These are phyloP conservation scores for Phasia obesa DNA, from an alignment of 2,888 invertebrate species.

Conservation along the genomic window DNA sequence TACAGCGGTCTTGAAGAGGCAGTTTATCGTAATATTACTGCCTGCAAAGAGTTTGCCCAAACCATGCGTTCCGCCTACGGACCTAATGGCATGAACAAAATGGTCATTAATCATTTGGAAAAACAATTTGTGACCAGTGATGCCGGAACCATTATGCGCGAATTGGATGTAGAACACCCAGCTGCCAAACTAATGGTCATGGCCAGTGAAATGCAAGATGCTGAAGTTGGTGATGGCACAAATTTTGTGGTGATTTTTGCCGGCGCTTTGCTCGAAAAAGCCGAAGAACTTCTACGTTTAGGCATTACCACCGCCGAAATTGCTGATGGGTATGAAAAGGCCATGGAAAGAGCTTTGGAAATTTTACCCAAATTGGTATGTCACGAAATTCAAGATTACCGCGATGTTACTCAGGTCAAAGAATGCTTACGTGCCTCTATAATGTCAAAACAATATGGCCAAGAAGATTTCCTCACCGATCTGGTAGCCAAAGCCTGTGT, in stretches of 20 bases:
- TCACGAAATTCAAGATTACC: slow-evolving; percentile 88
- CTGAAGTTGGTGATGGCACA: slow-evolving; percentile 99
- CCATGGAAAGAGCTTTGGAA: slow-evolving; percentile 93
- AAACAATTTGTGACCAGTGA: slow-evolving; percentile 99
- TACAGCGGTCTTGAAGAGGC: slow-evolving; percentile 98
- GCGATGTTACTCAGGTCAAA: slow-evolving; percentile 87
- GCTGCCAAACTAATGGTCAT: slow-evolving; percentile 98
- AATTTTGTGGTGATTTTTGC: slow-evolving; percentile 98
- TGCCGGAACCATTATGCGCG: slow-evolving; percentile 98
- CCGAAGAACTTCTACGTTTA: slow-evolving; percentile 95
- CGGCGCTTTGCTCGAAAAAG: slow-evolving; percentile 94
- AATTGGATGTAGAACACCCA: slow-evolving; percentile 98
- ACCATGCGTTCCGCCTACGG: slow-evolving; percentile 98
- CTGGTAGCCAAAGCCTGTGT: slow-evolving; percentile 95
- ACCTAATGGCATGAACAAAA: slow-evolving; percentile 99
- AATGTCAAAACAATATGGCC: slow-evolving; percentile 99
- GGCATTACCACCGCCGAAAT: slow-evolving; percentile 99
- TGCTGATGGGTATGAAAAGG: slow-evolving; percentile 96
- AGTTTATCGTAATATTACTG: slow-evolving; percentile 96
- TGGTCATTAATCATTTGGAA: slow-evolving; percentile 99
- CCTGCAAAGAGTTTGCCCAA: slow-evolving; percentile 97
- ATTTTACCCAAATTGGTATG: slow-evolving; percentile 92
- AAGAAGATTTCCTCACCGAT: slow-evolving; percentile 95
- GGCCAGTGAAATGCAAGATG: slow-evolving; percentile 99
- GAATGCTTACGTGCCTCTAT: slow-evolving; percentile 91